phyloP scores from a whole-genome alignment of 2,113 vertebrate genomes.

The Tragelaphus buxtoni region DNA sequence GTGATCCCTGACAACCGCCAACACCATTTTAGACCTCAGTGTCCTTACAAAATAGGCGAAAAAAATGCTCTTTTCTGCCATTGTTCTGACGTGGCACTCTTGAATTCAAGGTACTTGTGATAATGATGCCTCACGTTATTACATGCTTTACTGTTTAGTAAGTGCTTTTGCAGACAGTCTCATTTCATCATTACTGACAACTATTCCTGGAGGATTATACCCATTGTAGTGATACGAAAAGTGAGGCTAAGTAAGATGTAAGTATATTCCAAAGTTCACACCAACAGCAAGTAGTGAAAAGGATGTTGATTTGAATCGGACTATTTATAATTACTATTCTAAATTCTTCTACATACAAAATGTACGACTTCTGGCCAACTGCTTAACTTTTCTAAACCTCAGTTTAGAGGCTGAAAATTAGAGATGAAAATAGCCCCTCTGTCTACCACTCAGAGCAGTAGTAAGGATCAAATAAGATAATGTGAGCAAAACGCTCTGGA shows the following conservation, averaged over 20 bases:
- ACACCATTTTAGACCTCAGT: not conserved
- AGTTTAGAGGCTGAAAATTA: conserved; percentile 40
- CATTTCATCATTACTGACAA: not conserved
- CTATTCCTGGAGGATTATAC: not conserved
- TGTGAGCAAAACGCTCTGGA: conserved; percentile 43
- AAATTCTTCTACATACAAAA: not conserved
- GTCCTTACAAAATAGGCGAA: not conserved
- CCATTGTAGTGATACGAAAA: not conserved
- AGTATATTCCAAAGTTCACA: not conserved
- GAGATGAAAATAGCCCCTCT: conserved; percentile 33
- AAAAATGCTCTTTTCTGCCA: not conserved
- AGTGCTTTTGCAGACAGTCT: not conserved
- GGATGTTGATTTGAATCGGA: not conserved
- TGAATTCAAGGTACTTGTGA: not conserved
- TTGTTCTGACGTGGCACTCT: not conserved
- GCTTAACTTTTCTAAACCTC: conserved; percentile 10
- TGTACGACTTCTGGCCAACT: not conserved
- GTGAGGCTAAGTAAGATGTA: not conserved
- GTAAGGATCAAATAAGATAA: conserved; percentile 52
- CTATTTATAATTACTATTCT: not conserved
- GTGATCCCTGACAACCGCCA: not conserved
- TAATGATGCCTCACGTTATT: not conserved
- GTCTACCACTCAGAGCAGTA: not conserved
- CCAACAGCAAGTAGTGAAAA: not conserved
- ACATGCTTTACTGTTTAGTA: not conserved